phyloP scores from a whole-genome alignment of 64 coral and sea anemone species.

The Stichodactyla helianthus region DNA sequence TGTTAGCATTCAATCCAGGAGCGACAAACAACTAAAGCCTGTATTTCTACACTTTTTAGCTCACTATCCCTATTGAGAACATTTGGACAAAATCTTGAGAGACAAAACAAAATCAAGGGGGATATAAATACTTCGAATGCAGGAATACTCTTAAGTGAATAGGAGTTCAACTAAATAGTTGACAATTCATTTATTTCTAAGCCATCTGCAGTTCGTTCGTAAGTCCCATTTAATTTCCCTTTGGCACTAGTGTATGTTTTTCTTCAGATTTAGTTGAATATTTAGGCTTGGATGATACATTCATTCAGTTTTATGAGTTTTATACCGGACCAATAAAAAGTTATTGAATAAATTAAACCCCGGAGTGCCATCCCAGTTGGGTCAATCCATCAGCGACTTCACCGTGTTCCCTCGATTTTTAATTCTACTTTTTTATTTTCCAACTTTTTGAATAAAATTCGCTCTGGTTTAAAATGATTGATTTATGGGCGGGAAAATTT shows the following conservation, averaged over 20 bases:
- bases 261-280: constrained; percentile 9
- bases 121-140: constrained; percentile 8
- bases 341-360: not conserved
- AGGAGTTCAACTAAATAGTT: constrained; percentile 8
- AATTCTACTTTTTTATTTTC: not conserved
- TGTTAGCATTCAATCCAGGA: constrained; percentile 32
- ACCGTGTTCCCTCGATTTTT: not conserved
- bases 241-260: constrained; percentile 4
- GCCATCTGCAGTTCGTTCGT: constrained; percentile 1
- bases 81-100: constrained; percentile 2
- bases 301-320: not conserved
- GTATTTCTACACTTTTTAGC: not conserved
- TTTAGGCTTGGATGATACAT: not conserved
- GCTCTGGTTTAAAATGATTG: not conserved
- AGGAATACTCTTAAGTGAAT: constrained; percentile 15
- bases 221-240: constrained; percentile 20
- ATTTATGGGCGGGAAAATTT: not conserved
- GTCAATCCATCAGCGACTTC: not conserved
- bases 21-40: not conserved
- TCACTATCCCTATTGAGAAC: not conserved
- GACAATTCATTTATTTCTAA: constrained; percentile 3
- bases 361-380: not conserved
- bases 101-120: not conserved
- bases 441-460: not conserved
- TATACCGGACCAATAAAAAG: not conserved